Evolutionary conservation across 2,888 invertebrate species (phyloP).

Genomic region (Sinohyriopsis cumingii): DNA sequence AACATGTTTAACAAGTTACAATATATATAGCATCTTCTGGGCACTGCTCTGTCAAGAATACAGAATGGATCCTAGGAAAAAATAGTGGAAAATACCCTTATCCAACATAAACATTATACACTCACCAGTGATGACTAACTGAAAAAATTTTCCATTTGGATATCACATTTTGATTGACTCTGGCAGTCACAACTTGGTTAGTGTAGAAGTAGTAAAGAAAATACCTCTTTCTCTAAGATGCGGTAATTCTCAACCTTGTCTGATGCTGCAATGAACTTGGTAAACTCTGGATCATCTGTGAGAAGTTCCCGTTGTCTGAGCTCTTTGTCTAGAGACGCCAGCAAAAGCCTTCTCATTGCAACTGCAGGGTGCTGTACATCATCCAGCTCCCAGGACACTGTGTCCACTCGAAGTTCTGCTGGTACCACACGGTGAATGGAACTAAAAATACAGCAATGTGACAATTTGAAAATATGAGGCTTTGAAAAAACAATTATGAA

Average conservation of each 20-base stretch:
- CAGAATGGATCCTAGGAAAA: too few relatives aligned
- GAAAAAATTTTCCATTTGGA: too few relatives aligned
- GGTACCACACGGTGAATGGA: constrained; percentile 30
- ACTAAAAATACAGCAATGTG: constrained; percentile 19
- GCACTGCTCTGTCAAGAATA: too few relatives aligned
- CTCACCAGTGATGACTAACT: too few relatives aligned
- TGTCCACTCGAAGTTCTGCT: constrained; percentile 49
- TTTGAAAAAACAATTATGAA: too few relatives aligned
- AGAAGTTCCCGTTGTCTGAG: constrained; percentile 35
- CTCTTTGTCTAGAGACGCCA: constrained; percentile 45
- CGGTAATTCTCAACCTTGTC: constrained; percentile 51
- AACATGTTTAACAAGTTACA: too few relatives aligned
- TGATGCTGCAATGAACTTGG: constrained; percentile 25
- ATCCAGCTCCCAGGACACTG: constrained; percentile 37
- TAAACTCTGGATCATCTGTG: constrained; percentile 30
- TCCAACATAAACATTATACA: too few relatives aligned
- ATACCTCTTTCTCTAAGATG: constrained; percentile 38
- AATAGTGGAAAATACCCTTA: too few relatives aligned
- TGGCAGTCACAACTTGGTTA: too few relatives aligned
- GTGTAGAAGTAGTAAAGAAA: too few relatives aligned
- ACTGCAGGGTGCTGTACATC: constrained; percentile 52
- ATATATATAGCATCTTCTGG: too few relatives aligned
- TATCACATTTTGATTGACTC: too few relatives aligned
- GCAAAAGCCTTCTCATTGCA: constrained; percentile 43
- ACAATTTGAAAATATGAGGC: background rate